phyloP scores from a whole-genome alignment of 2,888 invertebrate species.

The Cheilosia vulpina region DNA sequence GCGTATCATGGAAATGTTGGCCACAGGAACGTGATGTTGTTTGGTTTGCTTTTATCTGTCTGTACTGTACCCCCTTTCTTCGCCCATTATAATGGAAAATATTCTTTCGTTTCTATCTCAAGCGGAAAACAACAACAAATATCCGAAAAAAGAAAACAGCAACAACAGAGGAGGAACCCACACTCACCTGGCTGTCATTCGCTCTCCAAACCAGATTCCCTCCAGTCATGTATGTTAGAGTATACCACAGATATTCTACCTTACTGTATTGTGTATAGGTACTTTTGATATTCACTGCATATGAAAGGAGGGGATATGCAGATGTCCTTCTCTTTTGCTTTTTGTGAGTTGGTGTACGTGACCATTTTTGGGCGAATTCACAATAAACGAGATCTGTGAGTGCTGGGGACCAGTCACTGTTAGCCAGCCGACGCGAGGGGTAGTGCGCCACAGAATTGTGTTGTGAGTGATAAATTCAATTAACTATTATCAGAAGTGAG shows the following conservation, averaged over 20 bases:
- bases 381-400: neutral
- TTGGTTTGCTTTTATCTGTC: constrained; percentile 18
- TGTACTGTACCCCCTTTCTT: neutral
- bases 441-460: neutral
- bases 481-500: too few relatives aligned
- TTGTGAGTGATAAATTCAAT: too few relatives aligned
- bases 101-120: constrained; percentile 8
- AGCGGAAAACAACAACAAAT: neutral
- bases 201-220: constrained; percentile 29
- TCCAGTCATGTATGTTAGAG: constrained; percentile 12
- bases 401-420: neutral
- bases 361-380: too few relatives aligned
- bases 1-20: constrained; percentile 36
- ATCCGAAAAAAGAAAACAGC: neutral
- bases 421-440: neutral
- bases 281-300: too few relatives aligned
- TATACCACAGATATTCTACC: neutral
- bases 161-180: neutral
- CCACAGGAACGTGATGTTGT: constrained; percentile 49
- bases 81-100: constrained; percentile 22
- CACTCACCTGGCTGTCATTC: constrained; percentile 37
- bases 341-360: too few relatives aligned
- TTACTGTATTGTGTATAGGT: neutral
- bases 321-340: too few relatives aligned
- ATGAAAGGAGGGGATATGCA: too few relatives aligned